Conservation (phyloP, 1,140 invertebrate species). For the Hormaphis cornu region DNA sequence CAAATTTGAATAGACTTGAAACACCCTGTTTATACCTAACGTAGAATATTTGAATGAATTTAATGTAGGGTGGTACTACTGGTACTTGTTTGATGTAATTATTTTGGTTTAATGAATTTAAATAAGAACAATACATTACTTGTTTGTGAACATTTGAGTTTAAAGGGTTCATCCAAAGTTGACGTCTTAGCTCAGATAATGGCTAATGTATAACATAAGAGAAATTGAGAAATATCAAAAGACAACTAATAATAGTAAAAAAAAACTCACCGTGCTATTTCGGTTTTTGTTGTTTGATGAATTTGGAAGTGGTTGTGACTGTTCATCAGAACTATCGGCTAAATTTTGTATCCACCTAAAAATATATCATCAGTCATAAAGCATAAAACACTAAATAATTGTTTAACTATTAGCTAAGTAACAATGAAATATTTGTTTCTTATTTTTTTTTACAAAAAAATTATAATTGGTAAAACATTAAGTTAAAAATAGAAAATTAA, state of each 20-base stretch:
- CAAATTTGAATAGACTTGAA: too few species aligned
- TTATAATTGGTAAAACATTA: too few species aligned
- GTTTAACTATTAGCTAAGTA: too few species aligned
- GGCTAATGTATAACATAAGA: background rate
- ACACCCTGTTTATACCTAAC: too few species aligned
- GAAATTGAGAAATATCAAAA: background rate
- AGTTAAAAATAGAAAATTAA: too few species aligned
- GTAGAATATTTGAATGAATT: too few species aligned
- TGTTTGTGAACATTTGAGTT: background rate
- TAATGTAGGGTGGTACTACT: too few species aligned
- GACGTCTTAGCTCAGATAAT: background rate
- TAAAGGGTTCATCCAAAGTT: background rate
- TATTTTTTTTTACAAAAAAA: too few species aligned
- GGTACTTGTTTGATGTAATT: background rate
- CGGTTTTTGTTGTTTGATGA: background rate
- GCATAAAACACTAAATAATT: too few species aligned
- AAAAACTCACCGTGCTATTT: conserved; percentile 21
- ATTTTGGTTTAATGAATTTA: background rate
- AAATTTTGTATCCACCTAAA: conserved; percentile 16
- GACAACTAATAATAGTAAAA: background rate
- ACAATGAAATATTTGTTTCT: too few species aligned
- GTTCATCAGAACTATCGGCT: background rate
- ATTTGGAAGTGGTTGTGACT: too few species aligned
- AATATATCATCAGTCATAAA: too few species aligned
- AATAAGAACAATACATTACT: background rate